Evolutionary conservation across 2,888 invertebrate genomes (phyloP), one percentile per base, ranked within the genome.

Genomic region (Caenorhabditis sp.): DNA sequence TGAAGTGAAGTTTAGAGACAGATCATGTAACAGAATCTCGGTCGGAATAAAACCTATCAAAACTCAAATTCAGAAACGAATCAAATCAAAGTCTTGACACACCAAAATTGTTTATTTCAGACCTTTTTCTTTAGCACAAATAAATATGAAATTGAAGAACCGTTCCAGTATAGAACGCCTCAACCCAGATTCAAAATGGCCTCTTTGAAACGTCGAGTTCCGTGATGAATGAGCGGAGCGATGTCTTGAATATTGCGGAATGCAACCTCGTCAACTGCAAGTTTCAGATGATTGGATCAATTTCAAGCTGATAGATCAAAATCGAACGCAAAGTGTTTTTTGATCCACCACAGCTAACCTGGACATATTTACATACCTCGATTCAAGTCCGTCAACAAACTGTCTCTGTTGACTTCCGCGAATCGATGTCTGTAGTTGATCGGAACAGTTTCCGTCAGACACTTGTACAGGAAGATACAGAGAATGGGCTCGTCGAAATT

Each of bases 401-500:
- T 59, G 3, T 68, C 54, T 7, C 76, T 5, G 7, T 68, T 68
- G 7, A 76, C 49, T 16, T 76, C 76, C 1, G 49, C 64, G 35
- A 56, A 68, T 16, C 28, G 47, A 26, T 68, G 47, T 22, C 68
- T 47, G 14, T 44, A 49, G n/a, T 41, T 26, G 31, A 49, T 7
- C 0, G 76, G 68, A 10, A 76, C 51, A 0, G 28, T 28, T 35
- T 76, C 76, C 0, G 76, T 64, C n/a, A 76, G 2, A 10, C 68
- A 58, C 10, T 59, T 68, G n/a, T 59, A 76, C 16, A 76, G 59
- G 4, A 76, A 59, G 19, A 76, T 68, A 12, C 68, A 58, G 6
- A 76, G 38, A 19, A 59, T 22, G n/a, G 70, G 54, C 14, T 81
- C 81, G 19, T 81, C 81, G 8, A 81, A 66, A 64, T 81, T 75